Conservation (phyloP, 2,888 invertebrate genomes). For the Eumerus sabulonum region DNA sequence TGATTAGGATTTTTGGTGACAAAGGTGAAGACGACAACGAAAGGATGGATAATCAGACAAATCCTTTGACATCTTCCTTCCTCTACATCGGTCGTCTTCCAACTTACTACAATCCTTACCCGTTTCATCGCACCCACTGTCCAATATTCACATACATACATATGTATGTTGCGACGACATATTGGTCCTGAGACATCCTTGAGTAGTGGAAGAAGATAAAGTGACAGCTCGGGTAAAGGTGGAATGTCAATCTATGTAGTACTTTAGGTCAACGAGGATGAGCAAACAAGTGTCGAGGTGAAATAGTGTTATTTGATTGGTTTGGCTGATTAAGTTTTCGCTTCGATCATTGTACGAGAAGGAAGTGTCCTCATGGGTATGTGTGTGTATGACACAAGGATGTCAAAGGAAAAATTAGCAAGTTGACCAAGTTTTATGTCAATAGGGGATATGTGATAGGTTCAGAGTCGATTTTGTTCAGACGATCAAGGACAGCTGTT, state of each 20-base stretch:
- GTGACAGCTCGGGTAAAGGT: neutral
- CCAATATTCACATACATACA: no score
- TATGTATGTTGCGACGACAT: no score
- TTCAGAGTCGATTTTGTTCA: conserved; percentile 25
- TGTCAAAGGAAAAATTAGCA: conserved; percentile 40
- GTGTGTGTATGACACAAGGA: no score
- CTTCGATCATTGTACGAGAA: neutral
- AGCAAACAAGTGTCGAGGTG: conserved; percentile 23
- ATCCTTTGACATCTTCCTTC: conserved; percentile 29
- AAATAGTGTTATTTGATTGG: conserved; percentile 63
- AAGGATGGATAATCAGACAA: conserved; percentile 37
- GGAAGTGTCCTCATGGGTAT: neutral
- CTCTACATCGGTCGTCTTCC: no score
- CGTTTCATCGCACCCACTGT: no score
- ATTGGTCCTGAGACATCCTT: no score
- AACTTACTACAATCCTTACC: no score
- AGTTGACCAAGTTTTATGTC: conserved; percentile 7
- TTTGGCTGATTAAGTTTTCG: conserved; percentile 43
- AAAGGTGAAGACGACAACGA: conserved; percentile 39
- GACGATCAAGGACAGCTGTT: no score
- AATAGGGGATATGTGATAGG: neutral
- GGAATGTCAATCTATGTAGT: conserved; percentile 37
- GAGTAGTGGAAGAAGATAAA: no score
- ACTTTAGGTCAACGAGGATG: conserved; percentile 35
- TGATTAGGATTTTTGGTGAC: conserved; percentile 65